Evolutionary conservation across 2,797 vertebrate species (phyloP).

Genomic region (Trachops cirrhosus): DNA sequence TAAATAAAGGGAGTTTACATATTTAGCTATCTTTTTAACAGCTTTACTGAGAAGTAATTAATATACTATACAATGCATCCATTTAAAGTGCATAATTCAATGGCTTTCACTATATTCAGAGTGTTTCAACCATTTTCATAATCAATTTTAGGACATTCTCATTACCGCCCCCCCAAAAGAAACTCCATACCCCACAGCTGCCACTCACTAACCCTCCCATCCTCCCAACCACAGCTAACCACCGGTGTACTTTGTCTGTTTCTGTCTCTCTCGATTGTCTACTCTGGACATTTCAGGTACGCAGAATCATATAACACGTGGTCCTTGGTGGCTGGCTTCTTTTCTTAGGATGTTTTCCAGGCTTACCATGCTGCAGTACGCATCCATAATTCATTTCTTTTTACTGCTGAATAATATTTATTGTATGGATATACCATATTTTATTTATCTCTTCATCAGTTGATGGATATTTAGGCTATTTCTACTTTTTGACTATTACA

Average conservation of each 20-base stretch:
- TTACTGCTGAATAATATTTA: not conserved
- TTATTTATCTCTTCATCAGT: constrained; percentile 9
- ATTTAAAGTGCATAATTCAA: not conserved
- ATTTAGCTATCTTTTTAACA: not conserved
- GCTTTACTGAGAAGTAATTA: constrained; percentile 16
- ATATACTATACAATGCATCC: not conserved
- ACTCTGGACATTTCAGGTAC: not conserved
- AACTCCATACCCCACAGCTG: not conserved
- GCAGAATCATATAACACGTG: not conserved
- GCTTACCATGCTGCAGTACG: not conserved
- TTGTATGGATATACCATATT: not conserved
- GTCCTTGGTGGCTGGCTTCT: constrained; percentile 1
- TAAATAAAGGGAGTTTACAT: not conserved
- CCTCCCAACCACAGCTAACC: not conserved
- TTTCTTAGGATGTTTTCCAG: not conserved
- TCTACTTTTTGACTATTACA: not conserved
- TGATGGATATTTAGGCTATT: not conserved
- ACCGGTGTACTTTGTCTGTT: not conserved
- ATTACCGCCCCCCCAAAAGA: not conserved
- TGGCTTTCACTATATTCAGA: constrained; percentile 12
- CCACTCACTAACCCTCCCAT: not conserved
- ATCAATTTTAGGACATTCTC: constrained; percentile 23
- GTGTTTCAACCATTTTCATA: not conserved
- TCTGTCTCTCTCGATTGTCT: not conserved
- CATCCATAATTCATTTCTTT: constrained; percentile 26